Evolutionary conservation across 2,113 vertebrate genomes (phyloP).

Genomic region (Oxygymnocypris stewartii): DNA sequence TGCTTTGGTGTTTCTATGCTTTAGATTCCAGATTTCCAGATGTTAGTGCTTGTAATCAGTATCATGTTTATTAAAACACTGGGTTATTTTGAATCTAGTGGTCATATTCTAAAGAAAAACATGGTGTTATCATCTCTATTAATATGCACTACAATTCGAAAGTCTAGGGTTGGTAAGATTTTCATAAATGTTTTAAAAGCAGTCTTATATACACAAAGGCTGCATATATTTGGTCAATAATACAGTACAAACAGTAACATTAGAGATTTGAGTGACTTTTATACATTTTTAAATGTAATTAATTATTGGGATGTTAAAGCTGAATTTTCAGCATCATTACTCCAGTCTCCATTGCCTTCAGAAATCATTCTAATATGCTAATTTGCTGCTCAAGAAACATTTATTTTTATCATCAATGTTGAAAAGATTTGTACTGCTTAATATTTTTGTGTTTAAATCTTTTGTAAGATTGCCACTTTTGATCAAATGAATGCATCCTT

Average conservation of each 20-base stretch:
- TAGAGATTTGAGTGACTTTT: background rate
- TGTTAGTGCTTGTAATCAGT: background rate
- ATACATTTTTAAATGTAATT: background rate
- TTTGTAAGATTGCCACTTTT: background rate
- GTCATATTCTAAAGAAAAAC: background rate
- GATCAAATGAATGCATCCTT: background rate
- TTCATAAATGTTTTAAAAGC: background rate
- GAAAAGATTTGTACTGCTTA: background rate
- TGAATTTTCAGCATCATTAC: background rate
- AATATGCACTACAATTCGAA: background rate
- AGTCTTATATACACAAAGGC: background rate
- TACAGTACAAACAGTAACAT: background rate
- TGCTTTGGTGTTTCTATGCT: background rate
- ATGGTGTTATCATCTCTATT: background rate
- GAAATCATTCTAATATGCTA: background rate
- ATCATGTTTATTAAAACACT: background rate
- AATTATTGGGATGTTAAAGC: background rate
- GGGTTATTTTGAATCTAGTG: background rate
- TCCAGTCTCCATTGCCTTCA: background rate
- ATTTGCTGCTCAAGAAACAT: background rate
- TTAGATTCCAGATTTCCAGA: background rate
- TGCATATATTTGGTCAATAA: background rate
- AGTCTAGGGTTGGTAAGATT: background rate
- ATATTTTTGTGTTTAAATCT: background rate
- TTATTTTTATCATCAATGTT: background rate